Base-by-base conservation (phyloP, 23 tunicate species). In the Phallusia fumigata region DNA sequence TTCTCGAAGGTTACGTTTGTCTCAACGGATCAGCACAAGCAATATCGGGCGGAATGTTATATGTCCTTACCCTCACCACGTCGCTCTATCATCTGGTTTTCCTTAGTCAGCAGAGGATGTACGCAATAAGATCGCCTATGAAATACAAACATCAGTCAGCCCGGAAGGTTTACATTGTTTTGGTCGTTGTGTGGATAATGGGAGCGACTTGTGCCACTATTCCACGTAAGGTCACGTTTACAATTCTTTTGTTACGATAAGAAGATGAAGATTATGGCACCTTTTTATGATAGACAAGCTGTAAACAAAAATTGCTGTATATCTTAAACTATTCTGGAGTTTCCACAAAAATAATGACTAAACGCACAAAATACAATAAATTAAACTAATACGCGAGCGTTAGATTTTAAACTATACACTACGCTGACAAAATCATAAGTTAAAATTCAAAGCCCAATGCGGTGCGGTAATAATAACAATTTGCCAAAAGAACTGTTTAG, bases 71-170 rank as follows among this genome's bases (percentile, higher is more conserved):
- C 19, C 50, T 35, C 30, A 52, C 73, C 16, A 31, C 83, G 12
- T 80, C 83, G 21, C 36, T 80, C 12, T 80, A 26, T 30, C 83
- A 80, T 31, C 34, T 80, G 33, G 64, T 80, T 31, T 80, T 80
- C 73, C 73, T 80, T 28, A 52, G 83, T 19, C 31, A n/a, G 6
- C 73, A 80, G 73, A 73, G 83, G 32, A 50, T 80, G 21, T 53
- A 52, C 73, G 83, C 83, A n/a, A 31, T 80, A 26, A 24, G 50
- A 30, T 80, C 73, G 73, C 83, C 83, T 1, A 33, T 80, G 15
- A 36, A n/a, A 40, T 77, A 77, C 22, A 77, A 77, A 40, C 15
- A 22, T 22, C 80, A 77, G 30, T 28, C 33, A 35, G 11, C 18
- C 33, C 26, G 80, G 53, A 77, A 28, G 3, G 53, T 77, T 0